These are phyloP conservation scores for Drosophila meridiana DNA, from an alignment of 2,888 invertebrate genomes.

Conservation along the genomic window DNA sequence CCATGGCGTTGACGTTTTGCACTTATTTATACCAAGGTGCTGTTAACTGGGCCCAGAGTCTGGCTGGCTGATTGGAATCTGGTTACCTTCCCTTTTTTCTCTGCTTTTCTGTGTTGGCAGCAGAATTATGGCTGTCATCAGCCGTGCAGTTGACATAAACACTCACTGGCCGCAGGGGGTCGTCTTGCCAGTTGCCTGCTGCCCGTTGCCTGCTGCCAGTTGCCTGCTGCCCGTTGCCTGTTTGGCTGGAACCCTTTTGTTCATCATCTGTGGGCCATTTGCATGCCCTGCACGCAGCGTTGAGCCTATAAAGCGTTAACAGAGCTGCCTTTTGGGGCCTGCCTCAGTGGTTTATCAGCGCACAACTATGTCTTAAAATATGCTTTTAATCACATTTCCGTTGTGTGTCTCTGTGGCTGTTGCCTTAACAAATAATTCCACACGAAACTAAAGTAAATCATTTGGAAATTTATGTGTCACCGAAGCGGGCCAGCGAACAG, in stretches of 20 bases:
- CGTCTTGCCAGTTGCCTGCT: conserved; percentile 61
- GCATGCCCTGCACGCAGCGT: conserved; percentile 75
- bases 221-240: conserved; percentile 32
- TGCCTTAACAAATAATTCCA: conserved; percentile 77
- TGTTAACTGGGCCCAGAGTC: conserved; percentile 54
- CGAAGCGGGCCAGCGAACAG: conserved; percentile 48
- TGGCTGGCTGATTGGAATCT: conserved; percentile 63
- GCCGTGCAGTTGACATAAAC: conserved; percentile 79
- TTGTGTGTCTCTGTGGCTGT: conserved; percentile 37
- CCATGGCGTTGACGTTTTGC: conserved; percentile 80
- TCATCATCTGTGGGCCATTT: conserved; percentile 56
- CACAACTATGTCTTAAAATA: conserved; percentile 75
- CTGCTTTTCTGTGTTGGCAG: conserved; percentile 23
- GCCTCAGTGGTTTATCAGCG: conserved; percentile 32
- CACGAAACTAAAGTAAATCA: conserved; percentile 83
- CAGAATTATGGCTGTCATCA: conserved; percentile 82
- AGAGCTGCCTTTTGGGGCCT: conserved; percentile 31
- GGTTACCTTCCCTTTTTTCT: conserved; percentile 15
- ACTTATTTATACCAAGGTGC: conserved; percentile 69
- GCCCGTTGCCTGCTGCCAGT: conserved; percentile 18
- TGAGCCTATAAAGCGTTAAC: conserved; percentile 49
- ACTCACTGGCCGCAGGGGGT: conserved; percentile 73
- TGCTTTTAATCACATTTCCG: conserved; percentile 82
- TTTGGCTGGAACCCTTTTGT: conserved; percentile 53
- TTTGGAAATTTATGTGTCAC: conserved; percentile 81